Evolutionary conservation across 37 sponge, comb jelly and placozoan genomes (phyloP).

Genomic region (Axinella damicornis): DNA sequence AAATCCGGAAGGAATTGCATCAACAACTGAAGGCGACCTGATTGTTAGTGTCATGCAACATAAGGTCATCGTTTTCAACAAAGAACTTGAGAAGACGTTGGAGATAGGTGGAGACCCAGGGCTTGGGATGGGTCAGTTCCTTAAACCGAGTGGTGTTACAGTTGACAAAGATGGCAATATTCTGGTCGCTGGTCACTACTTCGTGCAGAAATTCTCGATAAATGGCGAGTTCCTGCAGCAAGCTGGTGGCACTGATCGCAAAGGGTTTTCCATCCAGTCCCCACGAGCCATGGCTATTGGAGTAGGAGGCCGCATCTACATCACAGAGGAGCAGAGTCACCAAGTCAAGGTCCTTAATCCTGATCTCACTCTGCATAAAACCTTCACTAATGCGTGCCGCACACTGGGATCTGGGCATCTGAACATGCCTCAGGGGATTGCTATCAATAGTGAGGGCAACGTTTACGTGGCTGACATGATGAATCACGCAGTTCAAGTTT

Average conservation of each 20-base stretch:
- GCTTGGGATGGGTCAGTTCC: conserved; percentile 13
- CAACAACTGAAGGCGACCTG: conserved; percentile 1
- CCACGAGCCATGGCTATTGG: conserved; percentile 15
- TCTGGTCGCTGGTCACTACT: conserved; percentile 13
- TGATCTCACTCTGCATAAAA: conserved; percentile 3
- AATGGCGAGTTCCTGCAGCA: conserved; percentile 8
- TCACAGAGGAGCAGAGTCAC: conserved; percentile 10
- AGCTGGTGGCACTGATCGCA: background rate
- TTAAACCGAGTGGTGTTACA: conserved; percentile 2
- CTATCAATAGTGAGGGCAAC: conserved; percentile 1
- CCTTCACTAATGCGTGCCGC: conserved; percentile 7
- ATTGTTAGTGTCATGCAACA: conserved; percentile 8
- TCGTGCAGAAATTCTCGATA: conserved; percentile 19
- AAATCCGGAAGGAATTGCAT: conserved; percentile 11
- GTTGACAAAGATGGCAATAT: conserved; percentile 15
- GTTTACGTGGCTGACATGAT: conserved; percentile 16
- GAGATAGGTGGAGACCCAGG: conserved; percentile 24
- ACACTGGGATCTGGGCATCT: conserved; percentile 16
- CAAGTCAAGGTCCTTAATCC: conserved; percentile 2
- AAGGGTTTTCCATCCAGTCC: background rate
- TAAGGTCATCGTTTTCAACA: conserved; percentile 15
- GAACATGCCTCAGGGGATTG: conserved; percentile 36
- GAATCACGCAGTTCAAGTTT: conserved; percentile 19
- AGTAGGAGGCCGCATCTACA: conserved; percentile 7
- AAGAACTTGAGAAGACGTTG: background rate